Base-by-base conservation (phyloP, 2,113 vertebrate genomes). In the Drymodes brunneopygia region DNA sequence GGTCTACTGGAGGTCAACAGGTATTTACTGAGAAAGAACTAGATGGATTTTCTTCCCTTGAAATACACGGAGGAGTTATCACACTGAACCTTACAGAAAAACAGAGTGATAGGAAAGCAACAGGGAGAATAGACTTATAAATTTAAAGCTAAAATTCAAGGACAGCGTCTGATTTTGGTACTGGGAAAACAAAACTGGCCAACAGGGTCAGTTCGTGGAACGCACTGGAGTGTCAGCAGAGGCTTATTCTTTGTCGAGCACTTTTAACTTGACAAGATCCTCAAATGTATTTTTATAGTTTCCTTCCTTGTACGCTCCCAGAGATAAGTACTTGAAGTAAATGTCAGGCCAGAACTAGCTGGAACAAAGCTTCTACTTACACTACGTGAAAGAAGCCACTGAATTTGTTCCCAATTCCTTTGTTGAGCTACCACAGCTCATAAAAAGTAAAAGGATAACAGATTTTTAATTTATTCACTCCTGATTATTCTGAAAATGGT, bases 251-350 rank as follows among this genome's bases (percentile, higher is more conserved):
- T 86, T 67, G 69, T 90, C 0, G 0, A 38, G 7, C 33, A 40
- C 71, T 93, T 93, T 45, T 71, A 88, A 88, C 38, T 86, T 92
- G 75, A 83, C 60, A 83, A 78, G 82, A 81, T 71, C 56, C n/a
- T 86, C 72, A 86, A 90, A 90, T 35, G 7, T 88, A 40, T 91
- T 94, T 94, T 91, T 92, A 84, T 36, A 64, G 53, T 73, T 96
- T 95, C 80, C 94, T 94, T 95, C 86, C 86, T 91, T 77, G n/a
- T 74, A 20, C 81, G 48, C 28, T 96, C 65, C n/a, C 56, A 84
- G 77, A 93, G 92, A 91, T 84, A 94, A 96, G 86, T 65, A 80
- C 19, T 81, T 83, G 47, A 90, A 93, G 58, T 60, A 70, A 83
- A 81, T 40, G 60, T 70, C 86, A 88, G 72, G 27, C 51, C 56